Percentiles rank a stretch among this genome's conserved stretches.
Evolutionary conservation across 92 coral and sea anemone genomes (phyloP).

Genomic region (Siderastrea siderea): DNA sequence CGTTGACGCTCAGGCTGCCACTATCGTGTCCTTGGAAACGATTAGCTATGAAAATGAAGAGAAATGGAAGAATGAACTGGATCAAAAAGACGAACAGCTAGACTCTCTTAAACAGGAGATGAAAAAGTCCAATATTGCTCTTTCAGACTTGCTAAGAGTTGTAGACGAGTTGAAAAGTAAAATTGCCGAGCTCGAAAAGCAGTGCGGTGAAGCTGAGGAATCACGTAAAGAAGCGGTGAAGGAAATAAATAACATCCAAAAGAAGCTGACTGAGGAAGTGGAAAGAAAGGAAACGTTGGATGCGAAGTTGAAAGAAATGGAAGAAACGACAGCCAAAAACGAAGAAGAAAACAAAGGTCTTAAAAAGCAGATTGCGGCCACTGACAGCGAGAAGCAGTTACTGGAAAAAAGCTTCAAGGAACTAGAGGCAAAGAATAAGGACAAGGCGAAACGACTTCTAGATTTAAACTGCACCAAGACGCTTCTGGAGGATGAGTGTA

Average conservation of each 20-base stretch:
- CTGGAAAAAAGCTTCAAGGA: slow-evolving; percentile 45
- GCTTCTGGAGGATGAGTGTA: slow-evolving; percentile 34
- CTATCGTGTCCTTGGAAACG: slow-evolving; percentile 37
- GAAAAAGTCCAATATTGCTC: slow-evolving; percentile 33
- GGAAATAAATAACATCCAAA: slow-evolving; percentile 29
- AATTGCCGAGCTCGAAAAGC: slow-evolving; percentile 56
- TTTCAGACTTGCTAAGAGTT: slow-evolving; percentile 44
- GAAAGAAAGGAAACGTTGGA: slow-evolving; percentile 26
- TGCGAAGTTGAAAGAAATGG: slow-evolving; percentile 12
- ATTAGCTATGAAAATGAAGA: slow-evolving; percentile 39
- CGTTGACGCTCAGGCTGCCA: slow-evolving; percentile 57
- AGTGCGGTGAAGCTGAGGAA: slow-evolving; percentile 33
- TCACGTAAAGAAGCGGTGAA: slow-evolving; percentile 42
- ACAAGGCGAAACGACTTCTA: slow-evolving; percentile 41
- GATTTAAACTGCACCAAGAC: slow-evolving; percentile 45
- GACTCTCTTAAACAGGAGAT: slow-evolving; percentile 15
- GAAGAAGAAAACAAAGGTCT: slow-evolving; percentile 63
- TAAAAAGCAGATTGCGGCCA: slow-evolving; percentile 37
- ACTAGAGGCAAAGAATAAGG: slow-evolving; percentile 46
- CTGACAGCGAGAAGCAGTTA: slow-evolving; percentile 30
- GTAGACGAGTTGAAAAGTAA: slow-evolving; percentile 52
- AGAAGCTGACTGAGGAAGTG: slow-evolving; percentile 54
- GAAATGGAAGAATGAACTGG: slow-evolving; percentile 52
- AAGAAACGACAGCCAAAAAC: neutral
- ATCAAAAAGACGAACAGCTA: slow-evolving; percentile 25